Percentiles rank a stretch among this genome's conserved stretches.
phyloP scores from a whole-genome alignment of 2,113 vertebrate species.

The Oreochromis aureus region DNA sequence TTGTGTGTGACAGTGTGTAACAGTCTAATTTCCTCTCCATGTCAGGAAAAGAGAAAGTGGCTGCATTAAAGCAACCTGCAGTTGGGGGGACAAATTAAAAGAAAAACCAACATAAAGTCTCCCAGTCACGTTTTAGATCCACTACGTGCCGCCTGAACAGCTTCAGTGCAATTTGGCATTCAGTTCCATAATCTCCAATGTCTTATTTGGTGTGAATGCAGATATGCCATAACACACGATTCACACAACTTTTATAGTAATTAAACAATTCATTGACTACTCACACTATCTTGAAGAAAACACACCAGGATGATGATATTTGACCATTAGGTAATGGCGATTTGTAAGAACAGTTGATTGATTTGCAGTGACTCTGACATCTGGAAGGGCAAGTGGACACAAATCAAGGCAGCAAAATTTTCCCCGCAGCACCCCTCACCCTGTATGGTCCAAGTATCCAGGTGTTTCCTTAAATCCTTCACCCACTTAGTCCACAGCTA shows the following conservation, averaged over 20 bases:
- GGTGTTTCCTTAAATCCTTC: neutral
- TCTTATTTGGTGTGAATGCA: neutral
- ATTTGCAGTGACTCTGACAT: neutral
- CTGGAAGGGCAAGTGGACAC: neutral
- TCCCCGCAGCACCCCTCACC: neutral
- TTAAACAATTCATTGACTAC: neutral
- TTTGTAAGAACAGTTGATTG: neutral
- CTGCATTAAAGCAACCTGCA: neutral
- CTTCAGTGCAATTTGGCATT: neutral
- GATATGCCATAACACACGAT: neutral
- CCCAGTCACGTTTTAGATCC: neutral
- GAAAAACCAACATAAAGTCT: neutral
- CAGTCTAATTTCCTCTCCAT: conserved; percentile 14
- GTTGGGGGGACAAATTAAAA: neutral
- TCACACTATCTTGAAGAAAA: neutral
- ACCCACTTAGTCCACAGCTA: neutral
- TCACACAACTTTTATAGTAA: neutral
- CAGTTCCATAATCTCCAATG: neutral
- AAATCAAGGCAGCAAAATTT: neutral
- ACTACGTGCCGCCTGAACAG: neutral
- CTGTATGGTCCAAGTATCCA: neutral
- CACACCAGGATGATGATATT: neutral
- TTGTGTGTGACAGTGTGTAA: conserved; percentile 27
- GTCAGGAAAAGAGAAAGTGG: neutral
- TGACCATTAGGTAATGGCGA: neutral